Percentiles rank a stretch among this genome's conserved stretches.
Evolutionary conservation across 2,888 invertebrate species (phyloP).

Genomic region (Eudasyphora cyanicolor): DNA sequence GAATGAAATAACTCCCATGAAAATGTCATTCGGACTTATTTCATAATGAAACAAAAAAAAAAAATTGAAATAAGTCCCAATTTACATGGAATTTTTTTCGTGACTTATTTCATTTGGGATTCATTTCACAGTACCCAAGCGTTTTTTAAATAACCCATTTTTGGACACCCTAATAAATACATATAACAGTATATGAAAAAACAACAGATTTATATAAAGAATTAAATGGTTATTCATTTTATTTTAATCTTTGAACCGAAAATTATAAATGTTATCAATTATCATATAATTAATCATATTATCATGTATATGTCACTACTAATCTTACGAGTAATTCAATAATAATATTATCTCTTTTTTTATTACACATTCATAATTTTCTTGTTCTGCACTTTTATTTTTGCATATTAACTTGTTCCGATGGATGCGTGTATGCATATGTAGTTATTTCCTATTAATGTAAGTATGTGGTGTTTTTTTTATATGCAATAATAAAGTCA

Average conservation of each 20-base stretch:
- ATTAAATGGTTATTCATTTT: constrained; percentile 19
- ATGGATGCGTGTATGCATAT: background rate
- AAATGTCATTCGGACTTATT: too few relatives aligned
- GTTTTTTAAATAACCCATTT: too few relatives aligned
- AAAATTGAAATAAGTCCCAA: too few relatives aligned
- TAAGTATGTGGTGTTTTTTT: background rate
- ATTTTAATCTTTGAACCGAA: constrained; percentile 22
- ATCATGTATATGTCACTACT: constrained; percentile 28
- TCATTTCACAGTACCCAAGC: too few relatives aligned
- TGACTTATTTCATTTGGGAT: too few relatives aligned
- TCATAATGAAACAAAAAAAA: too few relatives aligned
- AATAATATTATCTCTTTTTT: constrained; percentile 21
- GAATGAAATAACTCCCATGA: too few relatives aligned
- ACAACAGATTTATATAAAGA: constrained; percentile 20
- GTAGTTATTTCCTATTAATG: background rate
- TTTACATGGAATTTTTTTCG: too few relatives aligned
- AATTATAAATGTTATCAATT: constrained; percentile 21
- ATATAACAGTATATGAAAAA: background rate
- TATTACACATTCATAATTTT: constrained; percentile 17
- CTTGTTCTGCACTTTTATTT: constrained; percentile 14
- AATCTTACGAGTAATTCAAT: constrained; percentile 21
- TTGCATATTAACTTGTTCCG: background rate
- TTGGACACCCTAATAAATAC: too few relatives aligned
- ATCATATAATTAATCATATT: constrained; percentile 14
- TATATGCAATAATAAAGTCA: too few relatives aligned